Conservation (phyloP, 2,113 vertebrate species). For the Percopsis transmontana region DNA sequence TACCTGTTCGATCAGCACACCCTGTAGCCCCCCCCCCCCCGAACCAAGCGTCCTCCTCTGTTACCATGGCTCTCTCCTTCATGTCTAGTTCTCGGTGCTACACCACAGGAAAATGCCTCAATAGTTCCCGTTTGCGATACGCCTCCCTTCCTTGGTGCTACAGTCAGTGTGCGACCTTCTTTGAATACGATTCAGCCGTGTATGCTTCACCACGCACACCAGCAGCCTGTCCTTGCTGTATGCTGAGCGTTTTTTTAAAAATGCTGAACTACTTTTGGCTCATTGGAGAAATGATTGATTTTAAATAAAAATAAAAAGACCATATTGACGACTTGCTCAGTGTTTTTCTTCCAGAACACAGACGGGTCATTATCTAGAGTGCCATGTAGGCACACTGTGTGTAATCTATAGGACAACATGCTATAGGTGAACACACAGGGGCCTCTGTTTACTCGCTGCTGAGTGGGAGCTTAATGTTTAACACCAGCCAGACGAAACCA, state of each 20-base stretch:
- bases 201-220: too few relatives aligned
- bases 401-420: constrained; percentile 23
- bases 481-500: too few relatives aligned
- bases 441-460: constrained; percentile 39
- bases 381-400: constrained; percentile 4
- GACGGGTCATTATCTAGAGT: too few relatives aligned
- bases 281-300: constrained; percentile 2
- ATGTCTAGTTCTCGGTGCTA: background rate
- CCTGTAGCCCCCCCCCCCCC: constrained; percentile 52
- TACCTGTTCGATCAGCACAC: constrained; percentile 81
- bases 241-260: background rate
- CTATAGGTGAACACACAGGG: constrained; percentile 43
- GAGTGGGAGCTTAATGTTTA: constrained; percentile 44
- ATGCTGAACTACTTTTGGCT: background rate
- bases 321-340: background rate
- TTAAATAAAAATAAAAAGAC: constrained; percentile 50
- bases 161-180: background rate
- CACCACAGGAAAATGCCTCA: constrained; percentile 44
- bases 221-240: background rate
- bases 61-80: too few relatives aligned
- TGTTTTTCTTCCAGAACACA: background rate
- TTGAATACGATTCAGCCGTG: too few relatives aligned
- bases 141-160: constrained; percentile 32
- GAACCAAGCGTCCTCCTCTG: background rate
- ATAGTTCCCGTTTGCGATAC: background rate